Percentiles rank a stretch among this genome's conserved stretches.
These are phyloP conservation scores for Lepidotrigona ventralis DNA, from an alignment of 1,140 invertebrate species.

Conservation along the genomic window DNA sequence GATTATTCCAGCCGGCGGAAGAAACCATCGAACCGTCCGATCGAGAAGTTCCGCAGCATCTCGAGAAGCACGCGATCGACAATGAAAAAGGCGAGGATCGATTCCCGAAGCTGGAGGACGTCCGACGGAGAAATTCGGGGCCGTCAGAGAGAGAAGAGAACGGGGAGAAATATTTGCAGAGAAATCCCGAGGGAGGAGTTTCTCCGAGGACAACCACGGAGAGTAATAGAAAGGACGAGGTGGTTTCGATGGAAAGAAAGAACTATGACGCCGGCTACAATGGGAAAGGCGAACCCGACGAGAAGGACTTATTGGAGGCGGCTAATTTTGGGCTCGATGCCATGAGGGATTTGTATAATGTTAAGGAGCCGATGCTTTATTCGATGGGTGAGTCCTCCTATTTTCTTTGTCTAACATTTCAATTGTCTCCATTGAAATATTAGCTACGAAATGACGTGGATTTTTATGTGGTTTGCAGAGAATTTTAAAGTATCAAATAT, in stretches of 20 bases:
- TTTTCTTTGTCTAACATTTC: neutral
- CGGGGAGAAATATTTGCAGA: neutral
- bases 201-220: neutral
- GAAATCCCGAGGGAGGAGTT: neutral
- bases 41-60: neutral
- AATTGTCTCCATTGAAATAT: too few relatives aligned
- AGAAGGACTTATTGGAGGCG: constrained; percentile 82
- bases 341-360: constrained; percentile 84
- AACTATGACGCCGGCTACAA: neutral
- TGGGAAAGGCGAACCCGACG: constrained; percentile 27
- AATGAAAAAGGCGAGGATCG: neutral
- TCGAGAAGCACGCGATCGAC: neutral
- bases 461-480: too few relatives aligned
- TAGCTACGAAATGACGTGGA: too few relatives aligned
- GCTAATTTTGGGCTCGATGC: constrained; percentile 84
- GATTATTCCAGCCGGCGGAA: constrained; percentile 4
- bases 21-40: constrained; percentile 3
- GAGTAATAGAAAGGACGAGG: neutral
- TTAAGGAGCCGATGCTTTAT: constrained; percentile 86
- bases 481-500: too few relatives aligned
- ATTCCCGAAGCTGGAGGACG: neutral
- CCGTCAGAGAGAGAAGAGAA: neutral
- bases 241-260: neutral
- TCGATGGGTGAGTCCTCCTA: constrained; percentile 82
- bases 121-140: neutral